Conservation (phyloP, 2,888 invertebrate species). For the Peribatodes rhomboidaria region DNA sequence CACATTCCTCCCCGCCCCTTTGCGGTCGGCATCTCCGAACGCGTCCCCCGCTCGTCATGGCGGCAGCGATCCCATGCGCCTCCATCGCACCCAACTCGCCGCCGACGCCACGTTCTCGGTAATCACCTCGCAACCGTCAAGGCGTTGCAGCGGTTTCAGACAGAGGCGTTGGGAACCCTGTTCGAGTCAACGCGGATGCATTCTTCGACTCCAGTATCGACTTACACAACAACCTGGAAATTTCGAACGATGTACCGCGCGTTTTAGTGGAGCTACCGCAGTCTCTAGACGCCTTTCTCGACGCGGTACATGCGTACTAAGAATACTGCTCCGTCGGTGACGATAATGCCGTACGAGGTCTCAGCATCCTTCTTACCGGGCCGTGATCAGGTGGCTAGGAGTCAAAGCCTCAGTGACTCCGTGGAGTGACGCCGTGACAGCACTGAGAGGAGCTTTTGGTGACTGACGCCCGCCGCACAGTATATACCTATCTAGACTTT, state of each 20-base stretch:
- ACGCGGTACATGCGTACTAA: constrained; percentile 39
- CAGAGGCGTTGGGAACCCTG: no score
- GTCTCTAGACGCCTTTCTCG: constrained; percentile 38
- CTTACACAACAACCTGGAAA: no score
- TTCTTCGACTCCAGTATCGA: no score
- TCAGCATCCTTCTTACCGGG: constrained; percentile 42
- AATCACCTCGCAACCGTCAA: no score
- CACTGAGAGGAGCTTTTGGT: constrained; percentile 18
- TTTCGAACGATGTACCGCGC: constrained; percentile 37
- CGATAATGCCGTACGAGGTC: constrained; percentile 39
- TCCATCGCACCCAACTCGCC: no score
- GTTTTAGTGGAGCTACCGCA: constrained; percentile 34
- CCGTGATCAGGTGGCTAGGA: constrained; percentile 41
- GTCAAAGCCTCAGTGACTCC: constrained; percentile 7
- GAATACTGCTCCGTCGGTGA: constrained; percentile 31
- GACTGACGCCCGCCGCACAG: constrained; percentile 20
- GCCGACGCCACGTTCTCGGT: no score
- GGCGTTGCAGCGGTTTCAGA: no score
- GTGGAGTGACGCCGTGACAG: constrained; percentile 15
- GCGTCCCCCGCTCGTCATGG: no score
- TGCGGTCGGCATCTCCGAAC: no score
- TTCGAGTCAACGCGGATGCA: no score
- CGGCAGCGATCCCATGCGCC: no score
- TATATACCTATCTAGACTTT: constrained; percentile 8
- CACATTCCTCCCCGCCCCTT: no score